Evolutionary conservation across 2,797 vertebrate species (phyloP).

Genomic region (Chaenodraco wilsoni): DNA sequence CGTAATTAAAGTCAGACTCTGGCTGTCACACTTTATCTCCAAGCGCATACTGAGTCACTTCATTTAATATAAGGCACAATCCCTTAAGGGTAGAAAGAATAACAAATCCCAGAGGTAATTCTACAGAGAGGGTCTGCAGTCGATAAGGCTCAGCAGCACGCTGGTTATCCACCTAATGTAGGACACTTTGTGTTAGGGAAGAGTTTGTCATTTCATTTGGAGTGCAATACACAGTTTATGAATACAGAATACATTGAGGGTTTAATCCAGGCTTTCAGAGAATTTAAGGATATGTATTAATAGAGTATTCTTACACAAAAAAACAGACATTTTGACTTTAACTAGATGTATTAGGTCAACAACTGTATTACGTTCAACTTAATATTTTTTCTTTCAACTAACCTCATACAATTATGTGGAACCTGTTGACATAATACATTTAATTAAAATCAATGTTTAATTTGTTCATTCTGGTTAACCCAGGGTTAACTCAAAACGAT

Average conservation of each 20-base stretch:
- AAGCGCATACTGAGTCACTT: constrained; percentile 23
- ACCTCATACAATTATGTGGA: no score
- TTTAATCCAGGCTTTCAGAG: neutral
- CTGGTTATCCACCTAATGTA: constrained; percentile 1
- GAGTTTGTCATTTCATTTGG: neutral
- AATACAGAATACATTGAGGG: constrained; percentile 11
- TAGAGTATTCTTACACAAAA: no score
- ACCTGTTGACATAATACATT: no score
- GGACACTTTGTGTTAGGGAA: neutral
- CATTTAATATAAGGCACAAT: constrained; percentile 55
- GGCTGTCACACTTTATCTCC: constrained; percentile 44
- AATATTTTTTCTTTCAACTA: no score
- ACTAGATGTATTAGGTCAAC: no score
- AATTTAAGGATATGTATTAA: neutral
- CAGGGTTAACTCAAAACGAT: no score
- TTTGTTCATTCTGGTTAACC: no score
- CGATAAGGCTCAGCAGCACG: constrained; percentile 1
- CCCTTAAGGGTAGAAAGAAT: constrained; percentile 24
- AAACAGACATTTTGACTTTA: no score
- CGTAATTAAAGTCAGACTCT: constrained; percentile 42
- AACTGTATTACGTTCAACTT: no score
- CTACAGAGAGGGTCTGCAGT: neutral
- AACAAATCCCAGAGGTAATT: neutral
- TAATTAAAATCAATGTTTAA: no score
- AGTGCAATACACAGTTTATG: constrained; percentile 10